Conservation (phyloP, 2,888 invertebrate species). For the Nemoura dubitans region DNA sequence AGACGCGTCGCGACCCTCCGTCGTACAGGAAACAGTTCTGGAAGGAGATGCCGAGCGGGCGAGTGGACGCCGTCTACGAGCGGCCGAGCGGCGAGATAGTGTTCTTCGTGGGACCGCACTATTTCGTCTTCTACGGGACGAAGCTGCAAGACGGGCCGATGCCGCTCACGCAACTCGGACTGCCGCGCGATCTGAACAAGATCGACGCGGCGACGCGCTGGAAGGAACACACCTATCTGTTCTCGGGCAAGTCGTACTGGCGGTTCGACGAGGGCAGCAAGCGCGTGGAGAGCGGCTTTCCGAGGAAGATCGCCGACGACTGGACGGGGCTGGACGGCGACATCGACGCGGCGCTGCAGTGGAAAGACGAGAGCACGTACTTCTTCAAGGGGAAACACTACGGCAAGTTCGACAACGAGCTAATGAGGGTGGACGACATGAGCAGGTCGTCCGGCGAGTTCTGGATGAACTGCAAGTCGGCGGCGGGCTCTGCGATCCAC, state of each 20-base stretch:
- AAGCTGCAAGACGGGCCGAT: constrained; percentile 60
- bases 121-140: neutral
- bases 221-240: constrained; percentile 68
- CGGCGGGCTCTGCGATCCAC: neutral
- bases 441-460: neutral
- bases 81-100: constrained; percentile 71
- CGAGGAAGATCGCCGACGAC: constrained; percentile 65
- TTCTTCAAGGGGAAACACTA: constrained; percentile 79
- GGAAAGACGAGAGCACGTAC: constrained; percentile 78
- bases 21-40: neutral
- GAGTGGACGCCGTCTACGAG: constrained; percentile 77
- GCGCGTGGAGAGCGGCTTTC: constrained; percentile 74
- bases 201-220: constrained; percentile 78
- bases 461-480: neutral
- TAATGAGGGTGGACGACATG: constrained; percentile 67
- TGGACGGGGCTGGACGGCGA: constrained; percentile 76
- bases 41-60: constrained; percentile 64
- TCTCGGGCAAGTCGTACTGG: constrained; percentile 74
- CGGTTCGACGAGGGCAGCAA: constrained; percentile 68
- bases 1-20: neutral
- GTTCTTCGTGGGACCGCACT: constrained; percentile 68
- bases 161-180: constrained; percentile 69
- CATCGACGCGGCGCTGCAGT: constrained; percentile 79
- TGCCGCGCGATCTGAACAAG: constrained; percentile 68
- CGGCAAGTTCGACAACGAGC: constrained; percentile 77